Evolutionary conservation across 2,113 vertebrate species (phyloP).

Genomic region (Amblyornis subalaris): DNA sequence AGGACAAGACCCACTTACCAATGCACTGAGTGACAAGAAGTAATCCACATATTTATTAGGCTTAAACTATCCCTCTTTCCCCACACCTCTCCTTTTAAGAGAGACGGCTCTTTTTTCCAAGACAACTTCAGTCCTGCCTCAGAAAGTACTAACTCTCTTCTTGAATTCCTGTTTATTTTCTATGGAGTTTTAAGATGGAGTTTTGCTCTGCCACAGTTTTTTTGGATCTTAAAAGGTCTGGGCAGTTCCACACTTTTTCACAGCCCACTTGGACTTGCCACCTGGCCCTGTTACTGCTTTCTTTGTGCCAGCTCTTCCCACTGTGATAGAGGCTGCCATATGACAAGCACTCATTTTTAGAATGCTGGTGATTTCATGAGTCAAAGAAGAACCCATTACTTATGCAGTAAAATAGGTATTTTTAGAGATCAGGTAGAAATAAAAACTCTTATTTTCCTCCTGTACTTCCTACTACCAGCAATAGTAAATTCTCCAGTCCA

Average conservation of each 20-base stretch:
- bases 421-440: not conserved
- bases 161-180: not conserved
- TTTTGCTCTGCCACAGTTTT: not conserved
- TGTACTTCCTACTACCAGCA: not conserved
- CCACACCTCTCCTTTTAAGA: not conserved
- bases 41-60: not conserved
- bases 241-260: not conserved
- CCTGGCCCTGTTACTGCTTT: not conserved
- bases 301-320: not conserved
- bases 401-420: not conserved
- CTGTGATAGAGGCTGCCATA: not conserved
- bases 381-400: not conserved
- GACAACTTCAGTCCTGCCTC: not conserved
- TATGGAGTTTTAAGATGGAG: not conserved
- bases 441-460: not conserved
- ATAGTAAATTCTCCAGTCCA: not conserved
- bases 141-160: not conserved
- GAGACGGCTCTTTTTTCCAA: not conserved
- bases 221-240: not conserved
- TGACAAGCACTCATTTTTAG: not conserved
- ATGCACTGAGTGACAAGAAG: not conserved
- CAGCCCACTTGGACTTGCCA: not conserved
- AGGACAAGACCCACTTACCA: not conserved
- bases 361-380: not conserved
- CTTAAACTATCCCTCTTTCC: not conserved